Evolutionary conservation across 2,888 invertebrate genomes (phyloP).

Genomic region (Andrena bucephala): DNA sequence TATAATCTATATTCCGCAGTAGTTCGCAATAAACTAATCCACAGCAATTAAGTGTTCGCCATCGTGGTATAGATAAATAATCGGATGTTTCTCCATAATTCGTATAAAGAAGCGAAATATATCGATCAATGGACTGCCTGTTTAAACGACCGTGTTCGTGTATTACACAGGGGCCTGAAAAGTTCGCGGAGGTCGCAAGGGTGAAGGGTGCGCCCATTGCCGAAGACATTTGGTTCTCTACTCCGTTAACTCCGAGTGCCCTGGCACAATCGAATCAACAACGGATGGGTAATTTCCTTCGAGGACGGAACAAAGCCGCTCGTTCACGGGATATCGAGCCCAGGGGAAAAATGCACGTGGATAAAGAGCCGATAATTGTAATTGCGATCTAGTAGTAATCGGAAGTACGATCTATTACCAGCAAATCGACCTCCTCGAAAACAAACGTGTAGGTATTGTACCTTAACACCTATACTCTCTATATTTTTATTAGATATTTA

Average conservation of each 20-base stretch:
- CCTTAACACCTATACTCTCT: neutral
- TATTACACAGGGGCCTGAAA: neutral
- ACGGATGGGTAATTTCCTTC: conserved; percentile 75
- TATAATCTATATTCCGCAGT: no score
- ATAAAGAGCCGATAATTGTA: conserved; percentile 48
- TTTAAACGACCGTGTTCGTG: conserved; percentile 14
- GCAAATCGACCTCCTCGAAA: neutral
- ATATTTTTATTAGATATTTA: neutral
- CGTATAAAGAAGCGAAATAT: neutral
- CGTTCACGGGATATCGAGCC: conserved; percentile 47
- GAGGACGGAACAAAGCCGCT: conserved; percentile 66
- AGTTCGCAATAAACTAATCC: no score
- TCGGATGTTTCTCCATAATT: neutral
- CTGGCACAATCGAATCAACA: conserved; percentile 75
- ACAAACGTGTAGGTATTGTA: neutral
- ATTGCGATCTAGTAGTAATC: conserved; percentile 34
- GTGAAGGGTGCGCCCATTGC: conserved; percentile 49
- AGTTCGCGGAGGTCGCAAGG: neutral
- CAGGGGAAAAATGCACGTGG: conserved; percentile 40
- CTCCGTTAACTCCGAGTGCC: conserved; percentile 70
- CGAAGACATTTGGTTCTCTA: conserved; percentile 75
- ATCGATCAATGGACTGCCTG: neutral
- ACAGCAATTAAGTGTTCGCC: no score
- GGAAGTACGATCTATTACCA: conserved; percentile 14
- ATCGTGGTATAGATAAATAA: no score